Percentiles rank a stretch among this genome's conserved stretches.
Conservation (phyloP, 2,113 vertebrate genomes). For the Bufo gargarizans region DNA sequence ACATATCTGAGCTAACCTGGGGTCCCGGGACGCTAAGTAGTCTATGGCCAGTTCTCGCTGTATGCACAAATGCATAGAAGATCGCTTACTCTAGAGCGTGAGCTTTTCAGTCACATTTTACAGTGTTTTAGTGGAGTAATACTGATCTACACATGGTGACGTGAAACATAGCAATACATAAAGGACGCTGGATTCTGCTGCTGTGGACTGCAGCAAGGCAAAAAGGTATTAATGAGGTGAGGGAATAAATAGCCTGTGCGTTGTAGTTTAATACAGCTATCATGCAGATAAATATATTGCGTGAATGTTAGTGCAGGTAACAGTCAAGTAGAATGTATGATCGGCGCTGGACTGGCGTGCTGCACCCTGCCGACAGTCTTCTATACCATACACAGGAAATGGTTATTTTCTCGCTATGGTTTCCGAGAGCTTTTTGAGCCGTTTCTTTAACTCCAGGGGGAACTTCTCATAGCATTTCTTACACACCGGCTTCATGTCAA, state of each 20-base stretch:
- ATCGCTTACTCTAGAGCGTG: neutral
- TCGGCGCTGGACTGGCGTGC: constrained; percentile 47
- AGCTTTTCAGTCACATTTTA: constrained; percentile 12
- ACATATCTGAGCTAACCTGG: neutral
- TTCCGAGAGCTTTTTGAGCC: constrained; percentile 97
- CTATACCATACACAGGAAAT: constrained; percentile 36
- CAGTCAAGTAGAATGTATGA: constrained; percentile 43
- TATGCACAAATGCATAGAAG: neutral
- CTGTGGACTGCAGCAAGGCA: constrained; percentile 16
- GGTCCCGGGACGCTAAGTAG: neutral
- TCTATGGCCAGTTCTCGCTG: neutral
- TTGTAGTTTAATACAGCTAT: constrained; percentile 43
- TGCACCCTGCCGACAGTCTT: constrained; percentile 20
- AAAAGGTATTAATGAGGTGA: constrained; percentile 49
- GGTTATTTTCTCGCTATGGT: constrained; percentile 88
- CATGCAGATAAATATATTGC: constrained; percentile 55
- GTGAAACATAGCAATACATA: neutral
- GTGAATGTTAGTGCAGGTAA: constrained; percentile 58
- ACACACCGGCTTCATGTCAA: constrained; percentile 99
- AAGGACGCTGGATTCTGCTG: neutral
- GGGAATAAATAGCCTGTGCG: constrained; percentile 52
- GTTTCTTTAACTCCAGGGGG: constrained; percentile 96
- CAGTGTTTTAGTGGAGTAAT: constrained; percentile 20
- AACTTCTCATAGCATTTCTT: constrained; percentile 99
- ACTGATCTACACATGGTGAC: neutral